Conservation (phyloP, 2,797 vertebrate species). For the Oryzias dopingdopingensis region DNA sequence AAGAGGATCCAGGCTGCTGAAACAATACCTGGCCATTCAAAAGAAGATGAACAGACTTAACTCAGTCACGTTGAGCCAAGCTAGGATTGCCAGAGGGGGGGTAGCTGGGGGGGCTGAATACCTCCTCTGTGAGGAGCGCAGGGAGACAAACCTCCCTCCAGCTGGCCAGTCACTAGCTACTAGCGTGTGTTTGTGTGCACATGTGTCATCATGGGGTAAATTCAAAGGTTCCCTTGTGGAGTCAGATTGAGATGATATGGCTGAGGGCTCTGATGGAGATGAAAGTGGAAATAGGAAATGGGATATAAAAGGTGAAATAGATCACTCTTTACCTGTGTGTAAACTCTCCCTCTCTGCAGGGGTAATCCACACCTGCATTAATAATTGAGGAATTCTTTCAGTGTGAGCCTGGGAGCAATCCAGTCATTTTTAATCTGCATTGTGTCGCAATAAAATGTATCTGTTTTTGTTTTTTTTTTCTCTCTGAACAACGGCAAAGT, state of each 20-base stretch:
- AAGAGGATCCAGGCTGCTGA: constrained; percentile 69
- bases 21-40: constrained; percentile 77
- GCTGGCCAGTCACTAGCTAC: constrained; percentile 35
- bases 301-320: constrained; percentile 45
- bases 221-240: constrained; percentile 37
- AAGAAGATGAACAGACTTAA: constrained; percentile 55
- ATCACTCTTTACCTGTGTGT: constrained; percentile 55
- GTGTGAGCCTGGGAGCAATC: constrained; percentile 26
- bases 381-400: constrained; percentile 60
- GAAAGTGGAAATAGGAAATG: constrained; percentile 52
- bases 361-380: constrained; percentile 68
- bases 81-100: constrained; percentile 33
- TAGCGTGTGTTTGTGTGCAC: constrained; percentile 39
- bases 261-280: constrained; percentile 44
- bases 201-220: constrained; percentile 25
- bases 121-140: constrained; percentile 50
- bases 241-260: constrained; percentile 28
- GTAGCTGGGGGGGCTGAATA: constrained; percentile 34
- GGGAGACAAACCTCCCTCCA: constrained; percentile 41
- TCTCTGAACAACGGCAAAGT: constrained; percentile 35
- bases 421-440: constrained; percentile 42
- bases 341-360: constrained; percentile 64
- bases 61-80: constrained; percentile 50
- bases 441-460: constrained; percentile 38
- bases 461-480: constrained; percentile 9